phyloP scores from a whole-genome alignment of 2,113 vertebrate genomes.

The Puntigrus tetrazona region DNA sequence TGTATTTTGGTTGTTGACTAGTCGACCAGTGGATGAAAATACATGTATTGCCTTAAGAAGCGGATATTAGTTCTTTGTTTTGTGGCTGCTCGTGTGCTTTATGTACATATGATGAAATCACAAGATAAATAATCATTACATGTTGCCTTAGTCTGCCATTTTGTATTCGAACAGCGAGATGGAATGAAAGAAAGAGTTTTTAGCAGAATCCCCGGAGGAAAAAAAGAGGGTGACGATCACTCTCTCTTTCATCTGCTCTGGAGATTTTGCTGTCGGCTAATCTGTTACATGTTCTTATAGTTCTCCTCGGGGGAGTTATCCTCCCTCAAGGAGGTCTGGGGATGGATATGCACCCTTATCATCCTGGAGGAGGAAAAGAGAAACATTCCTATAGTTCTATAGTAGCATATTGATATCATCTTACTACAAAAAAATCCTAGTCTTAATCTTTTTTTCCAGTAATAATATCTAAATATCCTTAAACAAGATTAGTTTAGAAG shows the following conservation, averaged over 20 bases:
- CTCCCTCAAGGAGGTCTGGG: constrained; percentile 31
- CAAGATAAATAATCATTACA: constrained; percentile 2
- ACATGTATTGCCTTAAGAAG: not conserved
- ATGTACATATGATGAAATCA: not conserved
- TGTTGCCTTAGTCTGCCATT: not conserved
- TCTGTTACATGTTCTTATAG: constrained; percentile 34
- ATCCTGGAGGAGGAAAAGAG: not conserved
- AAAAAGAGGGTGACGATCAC: constrained; percentile 7
- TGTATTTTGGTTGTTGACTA: not conserved
- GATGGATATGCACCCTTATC: constrained; percentile 24
- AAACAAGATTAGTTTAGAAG: constrained; percentile 5
- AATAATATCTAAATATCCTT: not conserved
- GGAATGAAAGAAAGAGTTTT: not conserved
- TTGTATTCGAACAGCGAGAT: not conserved
- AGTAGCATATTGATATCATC: not conserved
- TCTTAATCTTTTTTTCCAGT: not conserved
- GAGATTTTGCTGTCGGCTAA: constrained; percentile 37
- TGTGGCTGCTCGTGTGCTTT: not conserved
- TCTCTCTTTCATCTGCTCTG: constrained; percentile 30
- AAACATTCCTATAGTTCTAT: not conserved
- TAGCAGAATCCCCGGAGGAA: not conserved
- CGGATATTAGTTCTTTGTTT: not conserved
- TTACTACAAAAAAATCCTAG: not conserved
- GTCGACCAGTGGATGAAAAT: not conserved
- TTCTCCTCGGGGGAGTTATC: constrained; percentile 6